A percentile compares a stretch with the other conserved stretches of the same genome.
Evolutionary conservation across 1,140 invertebrate genomes (phyloP).

Genomic region (Phymorhynchus buccinoides): DNA sequence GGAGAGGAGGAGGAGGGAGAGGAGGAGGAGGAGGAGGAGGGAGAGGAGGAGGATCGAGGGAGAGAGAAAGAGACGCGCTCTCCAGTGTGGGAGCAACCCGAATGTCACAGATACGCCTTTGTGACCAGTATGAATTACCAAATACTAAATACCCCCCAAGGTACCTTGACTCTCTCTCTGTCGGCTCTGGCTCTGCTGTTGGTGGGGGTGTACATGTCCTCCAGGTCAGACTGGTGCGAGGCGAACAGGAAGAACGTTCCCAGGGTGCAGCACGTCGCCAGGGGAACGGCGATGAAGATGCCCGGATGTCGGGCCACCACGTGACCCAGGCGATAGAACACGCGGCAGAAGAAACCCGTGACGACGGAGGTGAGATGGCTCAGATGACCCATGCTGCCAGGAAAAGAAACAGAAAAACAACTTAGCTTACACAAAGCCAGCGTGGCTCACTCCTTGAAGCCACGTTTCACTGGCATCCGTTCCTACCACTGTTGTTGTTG

Average conservation of each 20-base stretch:
- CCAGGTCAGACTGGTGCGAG: neutral
- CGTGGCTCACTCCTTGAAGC: too few species aligned
- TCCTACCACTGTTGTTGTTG: too few species aligned
- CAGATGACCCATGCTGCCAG: neutral
- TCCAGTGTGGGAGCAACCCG: too few species aligned
- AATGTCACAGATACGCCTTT: neutral
- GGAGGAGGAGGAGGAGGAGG: neutral
- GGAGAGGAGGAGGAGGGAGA: neutral
- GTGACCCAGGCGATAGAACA: neutral
- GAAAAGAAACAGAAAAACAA: too few species aligned
- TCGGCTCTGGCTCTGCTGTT: neutral
- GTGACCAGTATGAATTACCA: neutral
- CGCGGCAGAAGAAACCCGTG: neutral
- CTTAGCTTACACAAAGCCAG: too few species aligned
- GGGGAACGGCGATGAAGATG: neutral
- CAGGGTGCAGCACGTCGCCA: neutral
- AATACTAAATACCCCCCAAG: neutral
- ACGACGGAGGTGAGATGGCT: neutral
- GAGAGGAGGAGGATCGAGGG: too few species aligned
- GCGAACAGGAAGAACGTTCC: neutral
- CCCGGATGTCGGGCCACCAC: neutral
- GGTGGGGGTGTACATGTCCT: constrained; percentile 4
- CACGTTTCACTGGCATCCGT: too few species aligned
- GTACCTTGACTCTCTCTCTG: neutral
- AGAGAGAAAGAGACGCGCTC: constrained; percentile 17